phyloP scores from a whole-genome alignment of 2,113 vertebrate species.

The Dolichotis patagonum region DNA sequence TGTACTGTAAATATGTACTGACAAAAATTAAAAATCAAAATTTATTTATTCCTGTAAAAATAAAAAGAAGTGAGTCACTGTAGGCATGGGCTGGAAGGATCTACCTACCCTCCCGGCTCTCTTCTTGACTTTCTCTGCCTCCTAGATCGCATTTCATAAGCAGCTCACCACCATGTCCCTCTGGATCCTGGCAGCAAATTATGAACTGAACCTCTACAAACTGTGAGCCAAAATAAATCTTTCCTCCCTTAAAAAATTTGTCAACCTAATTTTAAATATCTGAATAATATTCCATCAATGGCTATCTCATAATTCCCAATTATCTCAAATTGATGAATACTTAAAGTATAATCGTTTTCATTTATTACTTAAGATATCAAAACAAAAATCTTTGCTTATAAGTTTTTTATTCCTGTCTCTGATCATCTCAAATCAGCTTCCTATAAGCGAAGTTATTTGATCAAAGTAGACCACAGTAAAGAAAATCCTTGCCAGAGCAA shows the following conservation, averaged over 20 bases:
- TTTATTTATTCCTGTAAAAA: too few relatives aligned
- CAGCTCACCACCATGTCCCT: neutral
- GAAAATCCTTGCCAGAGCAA: neutral
- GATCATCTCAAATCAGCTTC: neutral
- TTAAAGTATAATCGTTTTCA: neutral
- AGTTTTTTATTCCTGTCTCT: neutral
- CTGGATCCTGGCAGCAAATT: neutral
- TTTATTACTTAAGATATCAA: constrained; percentile 32
- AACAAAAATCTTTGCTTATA: constrained; percentile 5
- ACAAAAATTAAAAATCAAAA: too few relatives aligned
- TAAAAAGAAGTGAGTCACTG: too few relatives aligned
- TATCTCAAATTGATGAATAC: constrained; percentile 22
- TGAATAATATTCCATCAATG: neutral
- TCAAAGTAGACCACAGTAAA: neutral
- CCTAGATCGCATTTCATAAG: neutral
- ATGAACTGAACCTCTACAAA: neutral
- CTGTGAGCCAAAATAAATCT: neutral
- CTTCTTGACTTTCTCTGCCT: neutral
- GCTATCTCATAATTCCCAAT: neutral
- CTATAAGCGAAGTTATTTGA: constrained; percentile 9
- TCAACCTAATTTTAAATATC: constrained; percentile 37
- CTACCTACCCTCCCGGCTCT: too few relatives aligned
- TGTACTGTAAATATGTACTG: too few relatives aligned
- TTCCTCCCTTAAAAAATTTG: neutral
- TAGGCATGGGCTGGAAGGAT: too few relatives aligned